Evolutionary conservation across 1,140 invertebrate species (phyloP).

Genomic region (Chelonus insularis): DNA sequence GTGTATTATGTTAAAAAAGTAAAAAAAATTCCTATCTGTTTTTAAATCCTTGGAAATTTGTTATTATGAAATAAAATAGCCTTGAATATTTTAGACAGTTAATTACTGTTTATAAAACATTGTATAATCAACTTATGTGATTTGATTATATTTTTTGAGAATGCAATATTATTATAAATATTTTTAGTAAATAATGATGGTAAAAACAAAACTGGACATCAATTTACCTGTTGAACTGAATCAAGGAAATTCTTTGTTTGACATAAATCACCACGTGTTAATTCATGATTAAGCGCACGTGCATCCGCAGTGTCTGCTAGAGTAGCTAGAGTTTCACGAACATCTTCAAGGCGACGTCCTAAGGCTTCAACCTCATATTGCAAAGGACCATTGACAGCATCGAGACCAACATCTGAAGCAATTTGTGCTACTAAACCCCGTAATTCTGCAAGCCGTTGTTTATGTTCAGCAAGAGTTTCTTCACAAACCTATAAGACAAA

Average conservation of each 20-base stretch:
- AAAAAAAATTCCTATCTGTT: not conserved
- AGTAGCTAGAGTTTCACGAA: conserved; percentile 71
- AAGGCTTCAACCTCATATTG: conserved; percentile 77
- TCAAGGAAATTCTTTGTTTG: conserved; percentile 66
- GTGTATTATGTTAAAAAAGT: not conserved
- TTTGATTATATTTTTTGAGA: not conserved
- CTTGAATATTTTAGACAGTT: too few species aligned
- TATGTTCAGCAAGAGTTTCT: conserved; percentile 73
- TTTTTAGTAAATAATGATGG: too few species aligned
- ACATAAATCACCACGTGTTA: conserved; percentile 62
- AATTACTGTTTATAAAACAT: too few species aligned
- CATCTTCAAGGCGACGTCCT: conserved; percentile 75
- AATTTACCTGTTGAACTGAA: conserved; percentile 67
- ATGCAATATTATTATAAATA: not conserved
- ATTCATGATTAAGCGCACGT: conserved; percentile 61
- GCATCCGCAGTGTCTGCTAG: conserved; percentile 76
- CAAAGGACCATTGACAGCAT: conserved; percentile 67
- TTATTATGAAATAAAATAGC: not conserved
- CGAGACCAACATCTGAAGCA: conserved; percentile 74
- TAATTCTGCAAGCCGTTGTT: conserved; percentile 69
- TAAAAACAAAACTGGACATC: not conserved
- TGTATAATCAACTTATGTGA: too few species aligned
- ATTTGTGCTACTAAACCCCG: conserved; percentile 75
- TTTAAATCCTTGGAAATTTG: not conserved
- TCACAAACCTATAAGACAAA: conserved; percentile 67